Conservation (phyloP, 2,888 invertebrate species). For the Brachypterus glaber region DNA sequence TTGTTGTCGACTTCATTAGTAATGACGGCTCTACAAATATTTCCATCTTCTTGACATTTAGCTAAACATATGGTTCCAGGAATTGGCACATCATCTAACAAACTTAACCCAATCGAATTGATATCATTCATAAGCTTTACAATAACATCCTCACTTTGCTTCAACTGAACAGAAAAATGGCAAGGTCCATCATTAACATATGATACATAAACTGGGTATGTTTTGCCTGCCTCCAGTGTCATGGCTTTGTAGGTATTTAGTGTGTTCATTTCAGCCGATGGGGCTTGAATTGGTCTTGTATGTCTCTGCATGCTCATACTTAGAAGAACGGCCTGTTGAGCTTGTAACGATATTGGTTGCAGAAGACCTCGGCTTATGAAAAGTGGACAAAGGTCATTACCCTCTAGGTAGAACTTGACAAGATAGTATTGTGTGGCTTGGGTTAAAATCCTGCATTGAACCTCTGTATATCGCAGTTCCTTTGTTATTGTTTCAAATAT, state of each 20-base stretch:
- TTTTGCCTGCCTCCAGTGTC: constrained; percentile 45
- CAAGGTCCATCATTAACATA: constrained; percentile 73
- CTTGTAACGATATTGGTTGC: constrained; percentile 40
- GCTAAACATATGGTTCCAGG: constrained; percentile 72
- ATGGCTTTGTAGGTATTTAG: constrained; percentile 47
- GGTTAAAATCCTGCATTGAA: constrained; percentile 34
- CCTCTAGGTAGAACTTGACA: constrained; percentile 43
- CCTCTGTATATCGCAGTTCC: constrained; percentile 39
- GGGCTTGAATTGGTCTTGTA: constrained; percentile 13
- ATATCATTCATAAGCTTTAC: constrained; percentile 64
- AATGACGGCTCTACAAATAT: constrained; percentile 67
- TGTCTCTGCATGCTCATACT: constrained; percentile 28
- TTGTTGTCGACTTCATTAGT: constrained; percentile 61
- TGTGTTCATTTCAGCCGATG: constrained; percentile 38
- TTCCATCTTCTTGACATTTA: constrained; percentile 57
- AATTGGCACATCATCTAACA: constrained; percentile 57
- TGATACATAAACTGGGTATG: constrained; percentile 62
- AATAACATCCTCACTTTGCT: constrained; percentile 50
- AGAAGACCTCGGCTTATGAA: constrained; percentile 43
- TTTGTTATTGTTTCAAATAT: constrained; percentile 38
- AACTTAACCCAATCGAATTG: constrained; percentile 52
- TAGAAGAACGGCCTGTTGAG: constrained; percentile 40
- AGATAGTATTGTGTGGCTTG: constrained; percentile 37
- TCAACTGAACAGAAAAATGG: constrained; percentile 65
- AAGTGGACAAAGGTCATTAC: constrained; percentile 43